Evolutionary conservation across 2,113 vertebrate genomes (phyloP).

Genomic region (Cottus gobio): DNA sequence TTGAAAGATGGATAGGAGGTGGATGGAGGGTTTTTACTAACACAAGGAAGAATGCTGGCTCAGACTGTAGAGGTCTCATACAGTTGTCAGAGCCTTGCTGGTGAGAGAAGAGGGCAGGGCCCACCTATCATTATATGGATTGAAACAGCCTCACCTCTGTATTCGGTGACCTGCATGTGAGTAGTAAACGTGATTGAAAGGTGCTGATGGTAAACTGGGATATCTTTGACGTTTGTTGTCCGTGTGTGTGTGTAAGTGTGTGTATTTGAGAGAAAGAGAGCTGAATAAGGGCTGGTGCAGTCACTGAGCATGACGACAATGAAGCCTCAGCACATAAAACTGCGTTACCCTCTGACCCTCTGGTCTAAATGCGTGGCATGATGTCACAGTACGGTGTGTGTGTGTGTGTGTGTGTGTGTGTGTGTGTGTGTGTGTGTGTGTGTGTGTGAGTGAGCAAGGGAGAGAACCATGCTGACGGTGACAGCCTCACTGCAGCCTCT

Average conservation of each 20-base stretch:
- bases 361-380: slow-evolving; percentile 65
- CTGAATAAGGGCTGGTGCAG: slow-evolving; percentile 52
- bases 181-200: slow-evolving; percentile 28
- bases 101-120: slow-evolving; percentile 26
- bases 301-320: slow-evolving; percentile 52
- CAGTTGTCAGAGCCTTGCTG: slow-evolving; percentile 26
- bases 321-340: slow-evolving; percentile 58
- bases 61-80: slow-evolving; percentile 5
- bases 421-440: slow-evolving; percentile 14
- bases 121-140: slow-evolving; percentile 41
- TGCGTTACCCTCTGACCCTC: slow-evolving; percentile 67
- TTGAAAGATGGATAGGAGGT: slow-evolving; percentile 24
- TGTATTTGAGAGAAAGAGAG: slow-evolving; percentile 32
- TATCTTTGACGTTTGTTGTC: slow-evolving; percentile 11
- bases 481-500: slow-evolving; percentile 67
- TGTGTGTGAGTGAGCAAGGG: slow-evolving; percentile 13
- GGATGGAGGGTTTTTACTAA: slow-evolving; percentile 27
- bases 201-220: slow-evolving; percentile 19
- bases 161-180: slow-evolving; percentile 24
- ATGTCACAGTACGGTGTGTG: slow-evolving; percentile 64
- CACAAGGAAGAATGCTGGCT: slow-evolving; percentile 11
- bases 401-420: slow-evolving; percentile 26
- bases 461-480: slow-evolving; percentile 61
- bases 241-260: slow-evolving; percentile 14
- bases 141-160: slow-evolving; percentile 45